Conservation (phyloP, 1,140 invertebrate genomes). For the Bombus fervidus region DNA sequence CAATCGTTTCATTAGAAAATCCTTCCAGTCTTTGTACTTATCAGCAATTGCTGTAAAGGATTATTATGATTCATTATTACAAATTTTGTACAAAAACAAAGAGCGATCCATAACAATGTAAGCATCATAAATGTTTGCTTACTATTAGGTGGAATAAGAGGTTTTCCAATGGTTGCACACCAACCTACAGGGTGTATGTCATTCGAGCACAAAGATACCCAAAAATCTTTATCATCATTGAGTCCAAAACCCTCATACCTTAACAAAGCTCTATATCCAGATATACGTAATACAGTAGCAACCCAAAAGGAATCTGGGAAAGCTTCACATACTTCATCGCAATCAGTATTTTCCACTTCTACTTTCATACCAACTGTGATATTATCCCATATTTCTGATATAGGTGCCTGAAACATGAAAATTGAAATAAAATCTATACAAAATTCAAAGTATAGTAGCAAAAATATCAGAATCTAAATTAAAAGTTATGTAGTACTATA, state of each 20-base stretch:
- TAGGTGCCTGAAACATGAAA: conserved; percentile 86
- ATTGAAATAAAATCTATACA: not conserved
- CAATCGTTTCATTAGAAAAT: conserved; percentile 94
- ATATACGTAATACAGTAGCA: conserved; percentile 94
- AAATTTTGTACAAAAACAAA: not conserved
- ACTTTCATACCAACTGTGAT: conserved; percentile 97
- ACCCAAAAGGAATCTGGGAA: conserved; percentile 96
- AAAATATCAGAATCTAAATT: not conserved
- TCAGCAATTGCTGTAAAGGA: conserved; percentile 88
- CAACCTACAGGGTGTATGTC: conserved; percentile 97
- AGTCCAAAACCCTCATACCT: conserved; percentile 97
- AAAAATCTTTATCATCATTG: conserved; percentile 95
- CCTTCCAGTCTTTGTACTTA: conserved; percentile 98
- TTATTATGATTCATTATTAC: not conserved
- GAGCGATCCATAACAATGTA: not conserved
- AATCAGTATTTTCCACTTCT: conserved; percentile 96
- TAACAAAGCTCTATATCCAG: conserved; percentile 95
- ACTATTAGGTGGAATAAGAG: conserved; percentile 95
- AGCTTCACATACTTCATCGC: conserved; percentile 89
- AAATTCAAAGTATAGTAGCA: not conserved
- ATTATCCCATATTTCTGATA: conserved; percentile 96
- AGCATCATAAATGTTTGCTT: conserved; percentile 67
- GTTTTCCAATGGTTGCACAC: conserved; percentile 97
- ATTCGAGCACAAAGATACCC: conserved; percentile 96
- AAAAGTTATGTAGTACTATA: conserved; percentile 10